Percentiles rank a stretch among this genome's conserved stretches.
phyloP scores from a whole-genome alignment of 2,888 invertebrate genomes.

The Erpobdella octoculata region DNA sequence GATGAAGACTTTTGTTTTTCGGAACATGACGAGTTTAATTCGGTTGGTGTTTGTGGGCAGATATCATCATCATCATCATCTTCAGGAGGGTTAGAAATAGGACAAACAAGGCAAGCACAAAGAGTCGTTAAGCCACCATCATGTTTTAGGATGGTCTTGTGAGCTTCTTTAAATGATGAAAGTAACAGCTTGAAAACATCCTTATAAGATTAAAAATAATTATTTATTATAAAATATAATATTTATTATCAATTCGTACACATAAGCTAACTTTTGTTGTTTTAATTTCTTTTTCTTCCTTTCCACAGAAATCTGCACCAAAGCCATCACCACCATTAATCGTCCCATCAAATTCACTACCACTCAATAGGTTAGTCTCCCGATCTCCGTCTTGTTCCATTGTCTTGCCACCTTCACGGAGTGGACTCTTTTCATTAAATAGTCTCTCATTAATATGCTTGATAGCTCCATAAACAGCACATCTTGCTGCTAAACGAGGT shows the following conservation, averaged over 20 bases:
- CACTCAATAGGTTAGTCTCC: neutral
- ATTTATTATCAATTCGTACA: neutral
- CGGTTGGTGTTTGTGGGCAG: neutral
- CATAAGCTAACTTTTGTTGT: conserved; percentile 20
- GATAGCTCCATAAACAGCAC: conserved; percentile 20
- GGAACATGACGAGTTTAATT: neutral
- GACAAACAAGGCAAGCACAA: conserved; percentile 66
- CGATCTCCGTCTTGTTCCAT: neutral
- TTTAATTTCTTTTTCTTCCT: neutral
- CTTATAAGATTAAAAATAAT: conserved; percentile 41
- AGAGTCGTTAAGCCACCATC: conserved; percentile 68
- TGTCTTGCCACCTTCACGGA: no score
- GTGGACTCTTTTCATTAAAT: neutral
- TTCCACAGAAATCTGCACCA: conserved; percentile 19
- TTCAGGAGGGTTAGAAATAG: conserved; percentile 33
- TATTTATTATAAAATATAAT: neutral
- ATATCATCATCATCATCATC: neutral
- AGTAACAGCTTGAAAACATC: conserved; percentile 71
- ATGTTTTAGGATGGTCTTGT: conserved; percentile 72
- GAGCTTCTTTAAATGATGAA: conserved; percentile 74
- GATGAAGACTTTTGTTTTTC: neutral
- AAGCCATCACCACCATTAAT: conserved; percentile 23
- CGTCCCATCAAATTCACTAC: conserved; percentile 13
- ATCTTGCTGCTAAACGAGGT: conserved; percentile 70
- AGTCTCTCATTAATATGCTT: neutral